Evolutionary conservation across 2,888 invertebrate genomes (phyloP), one percentile per base, ranked within the genome.

Genomic region (Taenaris catops): DNA sequence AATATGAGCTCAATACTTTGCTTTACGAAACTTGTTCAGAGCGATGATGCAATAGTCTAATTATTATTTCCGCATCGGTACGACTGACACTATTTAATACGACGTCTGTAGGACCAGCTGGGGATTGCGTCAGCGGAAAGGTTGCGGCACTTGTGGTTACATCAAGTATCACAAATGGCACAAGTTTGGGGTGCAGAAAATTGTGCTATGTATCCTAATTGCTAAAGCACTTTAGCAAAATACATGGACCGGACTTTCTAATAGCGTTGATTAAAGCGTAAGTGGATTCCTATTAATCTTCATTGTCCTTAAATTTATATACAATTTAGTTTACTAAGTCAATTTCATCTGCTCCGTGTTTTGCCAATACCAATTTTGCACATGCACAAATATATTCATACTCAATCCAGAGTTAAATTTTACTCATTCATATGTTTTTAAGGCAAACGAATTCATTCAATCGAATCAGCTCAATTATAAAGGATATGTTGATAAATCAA

Each of bases 111-210:
- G 66, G 66, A 65, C 63, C 62, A 60, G 59, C 61, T 50, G 58
- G 52, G 54, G 49, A 54, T 83, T 81, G 76, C 79, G 68, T 80
- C 72, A 80, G 60, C 78, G 74, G 74, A 76, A 74, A 81, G 76
- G 75, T 78, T 79, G 74, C 69, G 64, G 66, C 64, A 62, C 56
- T 58, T 50, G 66, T 57, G 67, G 73, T 81, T 80, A 79, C 80
- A 76, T 80, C 71, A 72, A 69, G 65, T 59, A 24, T 39, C 32
- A 33, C 42, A 36, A 43, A 39, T 36, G 25, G 28, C 20, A 25
- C 23, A 11, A 39, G 33, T 36, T 40, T 12, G 29, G 14, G 17
- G 21, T 28, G 35, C 25, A 35, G 29, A 36, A 36, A 40, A 29
- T 31, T 27, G 25, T 20, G 18, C 17, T 23, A 8, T 24, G 25